Evolutionary conservation across 2,888 invertebrate species (phyloP), one percentile per base, ranked within the genome.

Genomic region (Apotomis turbidana): DNA sequence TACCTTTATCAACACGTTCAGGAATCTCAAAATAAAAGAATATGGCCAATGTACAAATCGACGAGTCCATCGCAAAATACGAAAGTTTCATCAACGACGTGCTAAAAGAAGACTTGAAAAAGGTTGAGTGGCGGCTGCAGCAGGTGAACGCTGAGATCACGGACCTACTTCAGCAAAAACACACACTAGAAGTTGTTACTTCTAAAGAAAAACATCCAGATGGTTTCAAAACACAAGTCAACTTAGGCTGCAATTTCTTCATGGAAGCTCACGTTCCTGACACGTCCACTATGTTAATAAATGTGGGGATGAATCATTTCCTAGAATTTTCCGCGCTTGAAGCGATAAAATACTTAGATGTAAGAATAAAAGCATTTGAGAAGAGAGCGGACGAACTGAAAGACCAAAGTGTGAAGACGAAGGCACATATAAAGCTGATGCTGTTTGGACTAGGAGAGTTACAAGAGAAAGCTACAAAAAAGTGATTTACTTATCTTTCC

Each of bases 161-260:
- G 4, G 97, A 97, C 81, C 95, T 96, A 75, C 87, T 95, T 8
- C 96, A 97, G 81, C 93, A 97, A 59, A 95, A 96, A 84, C 95
- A 95, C 70, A 94, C 95, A 0, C 94, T 97, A 36, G 94, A 95
- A 83, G 95, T 95, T 0, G 87, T 97, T 4, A 85, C 94, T 63
- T 93, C 95, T 71, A 93, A 94, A 51, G 89, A 91, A 3, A 83
- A 94, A 0, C 91, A 95, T 61, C 92, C 94, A 5, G 70, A 84
- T 27, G 91, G 93, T 2, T 91, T 91, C 66, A 92, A 92, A 81
- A 86, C 89, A 4, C 92, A 93, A 81, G 94, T 98, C 41, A 97
- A 98, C 83, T 89, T 98, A 46, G 98, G 98, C n/a, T 96, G 96
- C 78, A 97, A 96, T 85, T 96, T 97, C 78, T 98, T 97, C 80